Base-by-base conservation (phyloP, 2,888 invertebrate species). In the Sycophila texana region DNA sequence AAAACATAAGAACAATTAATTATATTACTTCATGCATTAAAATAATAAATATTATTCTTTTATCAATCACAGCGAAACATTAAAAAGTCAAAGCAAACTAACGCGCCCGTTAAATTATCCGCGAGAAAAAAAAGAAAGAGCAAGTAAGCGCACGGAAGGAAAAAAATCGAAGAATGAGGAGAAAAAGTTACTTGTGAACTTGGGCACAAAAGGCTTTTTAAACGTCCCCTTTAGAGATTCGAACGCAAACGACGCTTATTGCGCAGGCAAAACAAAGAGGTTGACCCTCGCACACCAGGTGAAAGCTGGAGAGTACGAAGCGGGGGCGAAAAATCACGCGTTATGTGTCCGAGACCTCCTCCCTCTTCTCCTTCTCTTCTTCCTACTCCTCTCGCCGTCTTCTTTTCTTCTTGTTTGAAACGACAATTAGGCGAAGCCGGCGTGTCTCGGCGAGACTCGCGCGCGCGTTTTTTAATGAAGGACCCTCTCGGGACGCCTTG, bases 381-480 rank as follows among this genome's bases (percentile, higher is more conserved):
- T 63, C 53, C 10, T 7, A 3, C 57, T 47, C 72, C 1, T 0
- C 13, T 22, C 16, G 39, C 7, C 39, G 39, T 39, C 39, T 39
- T 39, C 18, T 57, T 13, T 39, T 39, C 20, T 58, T 66, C 55
- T 60, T 18, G 39, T 57, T 22, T 55, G 63, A 60, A 67, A 68
- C 68, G 73, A 73, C 78, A 73, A 74, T 78, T 78, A 73, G 67
- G 49, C 66, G 57, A 71, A 47, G 51, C 39, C 39, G 39, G 18
- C 26, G 53, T 16, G 63, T 39, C n/a, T n/a, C n/a, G n/a, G 39
- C 57, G n/a, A 18, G 53, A 67, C 61, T 51, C 60, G 68, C 51
- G 26, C 20, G 30, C 58, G 22, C 77, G 39, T 4, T 39, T 67
- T 74, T 73, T 78, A 78, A 78, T 73, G 78, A 78, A 78, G 73